phyloP scores from a whole-genome alignment of 2,888 invertebrate species.

The Xestoiulus laeticollis region DNA sequence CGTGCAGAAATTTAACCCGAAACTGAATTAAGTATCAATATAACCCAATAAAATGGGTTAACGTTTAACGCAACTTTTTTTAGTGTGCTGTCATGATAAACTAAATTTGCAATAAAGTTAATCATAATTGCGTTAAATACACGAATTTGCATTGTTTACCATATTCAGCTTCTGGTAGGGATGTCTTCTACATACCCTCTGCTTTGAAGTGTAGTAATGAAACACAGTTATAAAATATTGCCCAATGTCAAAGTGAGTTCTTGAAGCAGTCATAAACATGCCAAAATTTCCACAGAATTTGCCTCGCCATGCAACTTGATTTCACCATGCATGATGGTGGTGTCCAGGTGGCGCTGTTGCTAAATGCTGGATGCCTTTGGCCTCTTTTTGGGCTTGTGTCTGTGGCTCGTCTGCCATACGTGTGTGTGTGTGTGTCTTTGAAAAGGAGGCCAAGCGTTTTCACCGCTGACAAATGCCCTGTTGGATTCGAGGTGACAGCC shows the following conservation, averaged over 20 bases:
- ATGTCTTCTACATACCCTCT: neutral
- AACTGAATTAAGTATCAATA: too few relatives aligned
- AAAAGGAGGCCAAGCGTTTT: neutral
- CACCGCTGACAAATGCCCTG: slow-evolving; percentile 40
- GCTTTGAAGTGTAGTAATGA: neutral
- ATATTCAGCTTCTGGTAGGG: too few relatives aligned
- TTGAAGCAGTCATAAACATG: neutral
- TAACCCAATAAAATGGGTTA: too few relatives aligned
- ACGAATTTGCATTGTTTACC: too few relatives aligned
- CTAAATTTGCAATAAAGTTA: too few relatives aligned
- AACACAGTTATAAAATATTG: neutral
- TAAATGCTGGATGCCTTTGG: neutral
- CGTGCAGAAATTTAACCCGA: too few relatives aligned
- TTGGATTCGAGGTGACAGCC: slow-evolving; percentile 41
- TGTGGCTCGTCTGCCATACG: neutral
- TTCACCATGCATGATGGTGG: neutral
- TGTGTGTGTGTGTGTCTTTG: neutral
- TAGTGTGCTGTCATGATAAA: too few relatives aligned
- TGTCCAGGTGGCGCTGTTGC: neutral
- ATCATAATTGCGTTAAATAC: too few relatives aligned
- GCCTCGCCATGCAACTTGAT: neutral
- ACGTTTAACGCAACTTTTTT: too few relatives aligned
- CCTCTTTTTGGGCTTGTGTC: neutral
- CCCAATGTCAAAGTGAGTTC: neutral
- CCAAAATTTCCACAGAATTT: neutral